These are phyloP conservation scores for Hylaeus anthracinus DNA, from an alignment of 1,140 invertebrate species.

Conservation along the genomic window DNA sequence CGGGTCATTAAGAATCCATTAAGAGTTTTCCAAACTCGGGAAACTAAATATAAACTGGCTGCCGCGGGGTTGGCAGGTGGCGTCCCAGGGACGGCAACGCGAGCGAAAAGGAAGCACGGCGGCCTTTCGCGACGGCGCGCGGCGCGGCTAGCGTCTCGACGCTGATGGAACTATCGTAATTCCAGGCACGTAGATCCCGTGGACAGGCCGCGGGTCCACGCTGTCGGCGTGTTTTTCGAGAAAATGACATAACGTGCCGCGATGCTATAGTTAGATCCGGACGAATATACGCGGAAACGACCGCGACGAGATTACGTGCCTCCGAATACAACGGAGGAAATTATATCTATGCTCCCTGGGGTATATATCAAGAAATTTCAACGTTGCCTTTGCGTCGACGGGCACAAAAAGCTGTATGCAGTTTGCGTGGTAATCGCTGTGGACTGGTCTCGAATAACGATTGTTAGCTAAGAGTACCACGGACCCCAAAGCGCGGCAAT, in stretches of 20 bases:
- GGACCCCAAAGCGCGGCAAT: neutral
- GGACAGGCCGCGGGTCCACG: neutral
- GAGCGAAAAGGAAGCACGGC: neutral
- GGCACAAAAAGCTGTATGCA: neutral
- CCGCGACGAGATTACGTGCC: constrained; percentile 31
- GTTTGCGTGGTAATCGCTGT: constrained; percentile 3
- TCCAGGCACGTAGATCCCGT: constrained; percentile 39
- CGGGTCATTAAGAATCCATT: constrained; percentile 74
- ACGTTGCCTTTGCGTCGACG: neutral
- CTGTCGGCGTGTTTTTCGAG: constrained; percentile 41
- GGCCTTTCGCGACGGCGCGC: neutral
- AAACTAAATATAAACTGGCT: constrained; percentile 74
- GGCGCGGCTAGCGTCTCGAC: neutral
- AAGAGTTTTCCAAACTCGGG: constrained; percentile 74
- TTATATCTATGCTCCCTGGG: constrained; percentile 11
- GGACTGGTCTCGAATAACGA: constrained; percentile 5
- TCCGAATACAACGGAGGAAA: constrained; percentile 23
- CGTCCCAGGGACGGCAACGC: constrained; percentile 31
- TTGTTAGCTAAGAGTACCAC: neutral
- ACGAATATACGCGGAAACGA: constrained; percentile 41
- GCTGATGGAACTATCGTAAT: constrained; percentile 48
- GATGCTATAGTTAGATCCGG: constrained; percentile 34
- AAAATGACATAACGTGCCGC: constrained; percentile 44
- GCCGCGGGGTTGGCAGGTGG: constrained; percentile 62
- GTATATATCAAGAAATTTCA: neutral